phyloP scores from a whole-genome alignment of 2,797 vertebrate species.

The Crocidura indochinensis region DNA sequence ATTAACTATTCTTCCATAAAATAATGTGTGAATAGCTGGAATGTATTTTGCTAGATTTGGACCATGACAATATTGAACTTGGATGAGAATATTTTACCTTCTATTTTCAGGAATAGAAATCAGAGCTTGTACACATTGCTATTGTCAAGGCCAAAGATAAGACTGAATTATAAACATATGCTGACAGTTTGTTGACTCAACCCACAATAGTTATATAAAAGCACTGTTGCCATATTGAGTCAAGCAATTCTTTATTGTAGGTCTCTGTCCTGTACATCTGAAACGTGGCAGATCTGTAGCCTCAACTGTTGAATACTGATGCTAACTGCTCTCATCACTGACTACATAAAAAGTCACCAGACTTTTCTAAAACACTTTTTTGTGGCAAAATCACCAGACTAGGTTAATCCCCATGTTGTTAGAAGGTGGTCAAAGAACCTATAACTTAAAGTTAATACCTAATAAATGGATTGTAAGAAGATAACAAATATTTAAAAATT shows the following conservation, averaged over 20 bases:
- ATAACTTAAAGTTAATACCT: too few relatives aligned
- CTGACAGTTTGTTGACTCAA: too few relatives aligned
- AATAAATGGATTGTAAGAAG: too few relatives aligned
- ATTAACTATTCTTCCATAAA: slow-evolving; percentile 47
- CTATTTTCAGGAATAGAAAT: not conserved
- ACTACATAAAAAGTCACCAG: not conserved
- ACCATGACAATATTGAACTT: not conserved
- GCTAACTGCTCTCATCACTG: not conserved
- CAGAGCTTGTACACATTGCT: not conserved
- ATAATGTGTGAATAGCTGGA: not conserved
- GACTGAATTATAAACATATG: not conserved
- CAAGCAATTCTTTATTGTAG: too few relatives aligned
- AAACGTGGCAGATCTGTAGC: too few relatives aligned
- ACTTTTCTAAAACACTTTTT: not conserved
- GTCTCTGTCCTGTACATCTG: too few relatives aligned
- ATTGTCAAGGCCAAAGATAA: not conserved
- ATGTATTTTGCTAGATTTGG: not conserved
- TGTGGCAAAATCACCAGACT: not conserved
- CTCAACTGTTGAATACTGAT: not conserved
- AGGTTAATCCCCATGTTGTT: not conserved
- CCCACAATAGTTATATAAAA: not conserved
- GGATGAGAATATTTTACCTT: not conserved
- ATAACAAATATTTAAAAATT: too few relatives aligned
- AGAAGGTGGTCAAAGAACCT: too few relatives aligned
- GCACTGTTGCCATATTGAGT: not conserved